Conservation (phyloP, 2,888 invertebrate species). For the Julus scandinavius region DNA sequence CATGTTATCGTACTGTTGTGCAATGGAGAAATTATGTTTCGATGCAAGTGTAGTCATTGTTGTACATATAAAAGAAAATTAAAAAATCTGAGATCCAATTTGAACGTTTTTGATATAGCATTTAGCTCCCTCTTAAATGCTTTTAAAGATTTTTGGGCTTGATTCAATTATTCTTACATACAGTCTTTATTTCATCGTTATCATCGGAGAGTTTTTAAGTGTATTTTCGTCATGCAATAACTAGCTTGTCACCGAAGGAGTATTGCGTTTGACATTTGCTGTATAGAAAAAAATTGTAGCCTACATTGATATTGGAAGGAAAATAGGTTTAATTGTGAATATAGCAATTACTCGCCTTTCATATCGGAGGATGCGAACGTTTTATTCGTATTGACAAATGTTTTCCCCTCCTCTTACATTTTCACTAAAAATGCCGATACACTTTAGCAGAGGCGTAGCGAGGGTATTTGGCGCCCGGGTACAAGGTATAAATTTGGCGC, state of each 20-base stretch:
- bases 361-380: background rate
- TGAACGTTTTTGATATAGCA: background rate
- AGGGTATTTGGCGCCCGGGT: too few relatives aligned
- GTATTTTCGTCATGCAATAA: background rate
- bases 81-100: too few relatives aligned
- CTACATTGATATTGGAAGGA: background rate
- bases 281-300: background rate
- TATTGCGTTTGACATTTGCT: background rate
- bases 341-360: constrained; percentile 17
- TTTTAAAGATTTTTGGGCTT: constrained; percentile 22
- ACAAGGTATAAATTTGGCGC: too few relatives aligned
- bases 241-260: background rate
- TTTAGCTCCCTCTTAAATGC: constrained; percentile 4
- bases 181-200: background rate
- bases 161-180: background rate
- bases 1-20: too few relatives aligned
- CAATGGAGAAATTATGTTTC: too few relatives aligned
- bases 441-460: too few relatives aligned
- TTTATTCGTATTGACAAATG: constrained; percentile 23
- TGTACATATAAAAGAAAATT: too few relatives aligned
- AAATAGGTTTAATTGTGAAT: constrained; percentile 23
- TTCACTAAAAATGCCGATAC: background rate
- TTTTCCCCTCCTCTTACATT: background rate
- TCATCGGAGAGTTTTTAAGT: background rate
- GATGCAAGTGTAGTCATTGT: too few relatives aligned